These are phyloP conservation scores for Polypedilum vanderplanki DNA, from an alignment of 1,140 invertebrate genomes.

Conservation along the genomic window DNA sequence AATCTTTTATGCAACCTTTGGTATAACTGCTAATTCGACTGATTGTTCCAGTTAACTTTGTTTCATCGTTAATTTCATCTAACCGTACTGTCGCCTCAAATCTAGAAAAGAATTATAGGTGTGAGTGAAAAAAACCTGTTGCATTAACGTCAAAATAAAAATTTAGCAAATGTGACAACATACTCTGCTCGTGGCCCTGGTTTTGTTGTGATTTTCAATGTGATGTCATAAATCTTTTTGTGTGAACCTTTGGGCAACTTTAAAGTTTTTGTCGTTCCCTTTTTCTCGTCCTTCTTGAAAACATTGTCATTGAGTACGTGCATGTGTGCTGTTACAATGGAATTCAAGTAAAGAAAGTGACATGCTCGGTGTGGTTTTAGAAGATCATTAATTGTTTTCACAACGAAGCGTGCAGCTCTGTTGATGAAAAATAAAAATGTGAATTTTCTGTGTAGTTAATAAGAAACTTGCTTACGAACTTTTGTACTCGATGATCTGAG, in stretches of 20 bases:
- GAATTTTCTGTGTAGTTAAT: neutral
- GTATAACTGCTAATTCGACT: constrained; percentile 56
- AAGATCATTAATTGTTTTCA: constrained; percentile 57
- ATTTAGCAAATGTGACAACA: neutral
- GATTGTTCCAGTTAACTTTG: constrained; percentile 55
- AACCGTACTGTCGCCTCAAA: constrained; percentile 66
- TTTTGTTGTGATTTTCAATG: constrained; percentile 55
- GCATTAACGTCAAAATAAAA: neutral
- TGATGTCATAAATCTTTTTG: constrained; percentile 50
- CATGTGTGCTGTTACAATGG: constrained; percentile 39
- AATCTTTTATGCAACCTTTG: constrained; percentile 23
- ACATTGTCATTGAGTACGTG: constrained; percentile 39
- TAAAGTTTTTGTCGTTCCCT: constrained; percentile 44
- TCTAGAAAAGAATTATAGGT: constrained; percentile 36
- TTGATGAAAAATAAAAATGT: constrained; percentile 31
- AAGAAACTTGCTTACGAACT: constrained; percentile 33
- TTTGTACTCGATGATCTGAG: constrained; percentile 43
- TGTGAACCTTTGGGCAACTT: constrained; percentile 45
- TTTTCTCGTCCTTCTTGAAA: constrained; percentile 45
- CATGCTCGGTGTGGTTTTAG: constrained; percentile 54
- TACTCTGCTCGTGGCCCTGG: constrained; percentile 53
- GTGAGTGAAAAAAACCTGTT: neutral
- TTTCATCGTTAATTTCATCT: constrained; percentile 40
- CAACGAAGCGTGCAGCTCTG: constrained; percentile 50
- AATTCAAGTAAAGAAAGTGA: constrained; percentile 41